These are phyloP conservation scores for Xyrichtys novacula DNA, from an alignment of 2,797 vertebrate genomes.

Conservation along the genomic window DNA sequence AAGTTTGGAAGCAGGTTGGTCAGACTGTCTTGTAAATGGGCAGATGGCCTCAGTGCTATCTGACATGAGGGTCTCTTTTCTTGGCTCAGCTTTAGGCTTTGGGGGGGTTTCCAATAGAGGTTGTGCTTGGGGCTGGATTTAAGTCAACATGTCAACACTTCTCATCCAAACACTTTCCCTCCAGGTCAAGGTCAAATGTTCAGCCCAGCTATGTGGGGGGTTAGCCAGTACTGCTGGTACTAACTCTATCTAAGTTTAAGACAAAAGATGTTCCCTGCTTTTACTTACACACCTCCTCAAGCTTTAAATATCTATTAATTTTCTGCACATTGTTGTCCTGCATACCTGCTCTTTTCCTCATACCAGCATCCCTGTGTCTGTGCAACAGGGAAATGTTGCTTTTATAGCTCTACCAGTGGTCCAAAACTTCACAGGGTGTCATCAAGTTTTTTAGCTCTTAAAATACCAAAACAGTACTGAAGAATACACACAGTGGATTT, in stretches of 20 bases:
- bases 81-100: neutral
- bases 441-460: neutral
- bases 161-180: neutral
- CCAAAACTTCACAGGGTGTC: neutral
- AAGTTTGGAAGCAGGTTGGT: neutral
- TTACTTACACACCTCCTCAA: too few relatives aligned
- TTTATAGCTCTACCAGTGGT: neutral
- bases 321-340: too few relatives aligned
- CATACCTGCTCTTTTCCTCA: too few relatives aligned
- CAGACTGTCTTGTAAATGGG: neutral
- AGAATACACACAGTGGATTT: slow-evolving; percentile 1
- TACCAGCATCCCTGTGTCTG: neutral
- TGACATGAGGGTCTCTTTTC: neutral
- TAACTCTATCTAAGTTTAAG: neutral
- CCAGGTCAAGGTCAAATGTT: neutral
- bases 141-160: slow-evolving; percentile 5
- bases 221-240: neutral
- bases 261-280: neutral
- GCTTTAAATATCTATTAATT: too few relatives aligned
- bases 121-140: neutral
- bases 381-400: neutral
- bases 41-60: neutral
- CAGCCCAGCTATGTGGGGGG: neutral
- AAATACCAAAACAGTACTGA: neutral
- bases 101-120: neutral